A percentile compares a stretch with the other conserved stretches of the same genome.
Conservation (phyloP, 2,113 vertebrate genomes). For the Hirundichthys speculiger region DNA sequence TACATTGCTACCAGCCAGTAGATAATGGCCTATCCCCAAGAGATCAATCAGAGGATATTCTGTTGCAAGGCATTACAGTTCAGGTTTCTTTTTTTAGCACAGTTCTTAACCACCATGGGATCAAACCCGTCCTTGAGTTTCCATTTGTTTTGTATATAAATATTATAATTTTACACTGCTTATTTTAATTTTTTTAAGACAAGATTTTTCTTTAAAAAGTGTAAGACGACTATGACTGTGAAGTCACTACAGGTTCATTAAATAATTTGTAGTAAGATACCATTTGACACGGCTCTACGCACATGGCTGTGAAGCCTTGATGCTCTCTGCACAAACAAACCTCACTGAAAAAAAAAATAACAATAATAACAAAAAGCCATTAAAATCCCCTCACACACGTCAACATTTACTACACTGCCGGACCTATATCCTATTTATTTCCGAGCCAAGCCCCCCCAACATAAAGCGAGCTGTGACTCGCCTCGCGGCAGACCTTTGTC, state of each 20-base stretch:
- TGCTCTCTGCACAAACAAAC: neutral
- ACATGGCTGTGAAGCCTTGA: neutral
- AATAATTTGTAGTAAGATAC: neutral
- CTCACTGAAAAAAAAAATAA: neutral
- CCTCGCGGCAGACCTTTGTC: constrained; percentile 74
- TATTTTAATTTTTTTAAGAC: neutral
- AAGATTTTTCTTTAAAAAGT: neutral
- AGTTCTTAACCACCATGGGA: constrained; percentile 17
- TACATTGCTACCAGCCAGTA: constrained; percentile 51
- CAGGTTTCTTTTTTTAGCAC: constrained; percentile 56
- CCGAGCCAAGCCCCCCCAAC: constrained; percentile 10
- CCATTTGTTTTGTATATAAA: neutral
- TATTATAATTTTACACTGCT: no score
- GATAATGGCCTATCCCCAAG: constrained; percentile 63
- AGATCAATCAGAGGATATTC: constrained; percentile 64
- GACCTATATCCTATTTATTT: constrained; percentile 5
- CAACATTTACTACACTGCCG: no score
- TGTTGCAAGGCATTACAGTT: constrained; percentile 46
- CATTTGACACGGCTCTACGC: no score
- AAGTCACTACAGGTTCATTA: no score
- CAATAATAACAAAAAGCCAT: neutral
- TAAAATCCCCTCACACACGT: no score
- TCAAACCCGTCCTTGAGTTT: constrained; percentile 4
- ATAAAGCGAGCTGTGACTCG: constrained; percentile 26
- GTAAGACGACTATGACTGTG: neutral